Evolutionary conservation across 2,797 vertebrate genomes (phyloP).

Genomic region (Parauchenoglanis ngamensis): DNA sequence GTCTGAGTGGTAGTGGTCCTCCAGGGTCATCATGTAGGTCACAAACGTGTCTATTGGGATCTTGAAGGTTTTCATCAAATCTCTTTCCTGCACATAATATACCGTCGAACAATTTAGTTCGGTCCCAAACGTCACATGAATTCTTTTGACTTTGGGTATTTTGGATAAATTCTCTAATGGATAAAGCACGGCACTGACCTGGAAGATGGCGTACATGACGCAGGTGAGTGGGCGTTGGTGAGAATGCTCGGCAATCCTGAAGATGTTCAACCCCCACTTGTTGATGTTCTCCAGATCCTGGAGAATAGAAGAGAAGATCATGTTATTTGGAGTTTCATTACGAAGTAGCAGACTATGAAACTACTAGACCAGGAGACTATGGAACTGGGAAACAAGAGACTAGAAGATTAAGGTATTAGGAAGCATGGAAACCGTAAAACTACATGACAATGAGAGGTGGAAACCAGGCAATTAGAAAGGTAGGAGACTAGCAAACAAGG

Average conservation of each 20-base stretch:
- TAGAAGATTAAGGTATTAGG: not conserved
- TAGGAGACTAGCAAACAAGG: not conserved
- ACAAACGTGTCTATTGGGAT: conserved; percentile 94
- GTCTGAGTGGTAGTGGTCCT: conserved; percentile 93
- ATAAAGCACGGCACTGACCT: conserved; percentile 74
- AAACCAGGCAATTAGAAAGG: not conserved
- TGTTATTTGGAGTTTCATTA: not conserved
- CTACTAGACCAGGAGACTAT: not conserved
- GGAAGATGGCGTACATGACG: conserved; percentile 96
- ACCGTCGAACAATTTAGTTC: not conserved
- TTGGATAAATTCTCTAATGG: not conserved
- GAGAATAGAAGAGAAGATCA: conserved; percentile 25
- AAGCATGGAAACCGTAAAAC: not conserved
- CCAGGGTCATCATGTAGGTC: conserved; percentile 97
- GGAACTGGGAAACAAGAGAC: not conserved
- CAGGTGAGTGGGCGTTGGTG: conserved; percentile 93
- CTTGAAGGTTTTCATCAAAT: conserved; percentile 94
- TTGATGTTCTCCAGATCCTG: conserved; percentile 96
- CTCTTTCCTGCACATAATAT: conserved; percentile 82
- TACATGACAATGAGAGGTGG: not conserved
- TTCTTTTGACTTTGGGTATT: not conserved
- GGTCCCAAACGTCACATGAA: not conserved
- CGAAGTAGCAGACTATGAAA: too few relatives aligned
- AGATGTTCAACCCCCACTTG: conserved; percentile 98
- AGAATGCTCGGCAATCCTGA: conserved; percentile 90